Conservation (phyloP, 2,797 vertebrate genomes). For the Parauchenoglanis punctatus region DNA sequence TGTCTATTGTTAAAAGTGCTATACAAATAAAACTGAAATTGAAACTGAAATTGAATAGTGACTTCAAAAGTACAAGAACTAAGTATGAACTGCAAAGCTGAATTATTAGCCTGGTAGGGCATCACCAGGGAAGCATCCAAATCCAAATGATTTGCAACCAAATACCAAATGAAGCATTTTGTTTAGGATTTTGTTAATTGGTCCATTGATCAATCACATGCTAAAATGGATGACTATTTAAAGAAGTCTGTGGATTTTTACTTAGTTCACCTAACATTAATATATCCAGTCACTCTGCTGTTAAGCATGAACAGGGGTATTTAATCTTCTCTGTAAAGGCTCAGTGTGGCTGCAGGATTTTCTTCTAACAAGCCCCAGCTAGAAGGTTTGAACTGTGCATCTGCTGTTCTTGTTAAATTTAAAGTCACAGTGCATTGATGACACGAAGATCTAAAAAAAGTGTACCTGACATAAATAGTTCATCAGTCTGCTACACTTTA, state of each 20-base stretch:
- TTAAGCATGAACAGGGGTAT: neutral
- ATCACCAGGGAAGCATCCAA: neutral
- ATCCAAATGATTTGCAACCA: neutral
- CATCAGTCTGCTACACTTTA: neutral
- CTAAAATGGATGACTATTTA: neutral
- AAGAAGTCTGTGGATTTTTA: neutral
- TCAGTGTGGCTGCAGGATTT: neutral
- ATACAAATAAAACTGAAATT: neutral
- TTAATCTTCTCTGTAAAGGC: neutral
- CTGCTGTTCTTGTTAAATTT: neutral
- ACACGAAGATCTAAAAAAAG: neutral
- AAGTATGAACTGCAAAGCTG: neutral
- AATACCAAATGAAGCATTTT: neutral
- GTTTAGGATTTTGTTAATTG: neutral
- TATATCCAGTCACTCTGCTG: neutral
- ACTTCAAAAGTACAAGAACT: neutral
- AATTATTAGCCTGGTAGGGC: neutral
- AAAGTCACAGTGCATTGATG: neutral
- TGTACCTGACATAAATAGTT: neutral
- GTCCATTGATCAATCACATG: neutral
- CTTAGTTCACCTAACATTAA: neutral
- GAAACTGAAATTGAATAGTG: slow-evolving; percentile 4
- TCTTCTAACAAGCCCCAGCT: neutral
- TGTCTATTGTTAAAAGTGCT: neutral
- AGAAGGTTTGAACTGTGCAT: neutral